Conservation (phyloP, 1,140 invertebrate species). For the Drosophila quadrilineata region DNA sequence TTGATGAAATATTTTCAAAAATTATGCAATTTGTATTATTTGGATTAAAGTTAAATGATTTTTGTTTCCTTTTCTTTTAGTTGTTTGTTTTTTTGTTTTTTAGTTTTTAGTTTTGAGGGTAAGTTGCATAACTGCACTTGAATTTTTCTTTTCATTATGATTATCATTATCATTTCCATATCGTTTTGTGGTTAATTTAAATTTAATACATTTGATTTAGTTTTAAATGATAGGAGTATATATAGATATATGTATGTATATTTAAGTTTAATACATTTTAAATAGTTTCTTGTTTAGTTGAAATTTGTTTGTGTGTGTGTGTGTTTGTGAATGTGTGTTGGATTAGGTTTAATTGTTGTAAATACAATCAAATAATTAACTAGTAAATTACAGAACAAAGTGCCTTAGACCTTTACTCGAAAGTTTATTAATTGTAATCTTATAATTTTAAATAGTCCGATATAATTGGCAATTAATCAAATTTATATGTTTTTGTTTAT, state of each 20-base stretch:
- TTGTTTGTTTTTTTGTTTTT: conserved; percentile 8
- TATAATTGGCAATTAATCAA: conserved; percentile 37
- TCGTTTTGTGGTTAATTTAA: conserved; percentile 63
- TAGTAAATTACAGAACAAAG: conserved; percentile 64
- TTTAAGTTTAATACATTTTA: conserved; percentile 66
- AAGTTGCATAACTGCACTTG: conserved; percentile 67
- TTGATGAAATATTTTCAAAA: conserved; percentile 67
- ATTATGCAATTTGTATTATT: conserved; percentile 72
- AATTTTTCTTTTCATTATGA: background rate
- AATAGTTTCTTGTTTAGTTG: conserved; percentile 27
- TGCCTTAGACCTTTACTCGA: conserved; percentile 26
- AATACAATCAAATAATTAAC: conserved; percentile 75
- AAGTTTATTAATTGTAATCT: conserved; percentile 31
- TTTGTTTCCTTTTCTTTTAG: no score
- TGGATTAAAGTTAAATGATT: conserved; percentile 45
- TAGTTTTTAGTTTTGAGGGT: conserved; percentile 55
- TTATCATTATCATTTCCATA: conserved; percentile 14
- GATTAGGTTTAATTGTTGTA: conserved; percentile 58
- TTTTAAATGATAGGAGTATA: conserved; percentile 66
- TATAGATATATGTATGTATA: no score
- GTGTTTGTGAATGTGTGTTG: no score
- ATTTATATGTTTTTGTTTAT: background rate
- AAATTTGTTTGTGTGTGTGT: conserved; percentile 5
- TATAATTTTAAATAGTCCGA: no score
- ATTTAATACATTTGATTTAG: conserved; percentile 74